Percentiles rank a stretch among this genome's conserved stretches.
phyloP scores from a whole-genome alignment of 1,140 invertebrate genomes.

The Lineus longissimus region DNA sequence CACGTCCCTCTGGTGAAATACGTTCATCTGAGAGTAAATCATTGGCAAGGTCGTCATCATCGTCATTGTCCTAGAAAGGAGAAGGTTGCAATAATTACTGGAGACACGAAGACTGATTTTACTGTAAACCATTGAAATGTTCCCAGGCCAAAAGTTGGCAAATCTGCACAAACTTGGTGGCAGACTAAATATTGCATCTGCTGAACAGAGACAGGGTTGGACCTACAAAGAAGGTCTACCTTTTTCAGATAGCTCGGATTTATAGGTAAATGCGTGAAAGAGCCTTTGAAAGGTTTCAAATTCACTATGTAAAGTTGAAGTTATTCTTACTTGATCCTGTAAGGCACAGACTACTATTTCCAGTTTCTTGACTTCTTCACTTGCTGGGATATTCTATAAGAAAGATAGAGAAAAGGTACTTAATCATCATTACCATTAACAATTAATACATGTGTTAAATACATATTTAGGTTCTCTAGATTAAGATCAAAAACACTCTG shows the following conservation, averaged over 20 bases:
- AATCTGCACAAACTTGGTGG: too few species aligned
- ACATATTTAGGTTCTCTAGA: too few species aligned
- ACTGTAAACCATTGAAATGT: too few species aligned
- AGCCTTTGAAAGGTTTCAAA: too few species aligned
- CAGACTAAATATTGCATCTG: not conserved
- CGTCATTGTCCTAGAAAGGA: not conserved
- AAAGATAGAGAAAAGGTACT: slow-evolving; percentile 6
- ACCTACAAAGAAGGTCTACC: not conserved
- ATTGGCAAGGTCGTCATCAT: slow-evolving; percentile 9
- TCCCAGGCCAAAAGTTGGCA: too few species aligned
- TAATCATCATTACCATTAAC: not conserved
- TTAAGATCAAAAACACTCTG: too few species aligned
- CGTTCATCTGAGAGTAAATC: not conserved
- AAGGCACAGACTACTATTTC: slow-evolving; percentile 40
- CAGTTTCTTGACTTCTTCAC: slow-evolving; percentile 40
- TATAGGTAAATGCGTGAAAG: too few species aligned
- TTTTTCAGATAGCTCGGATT: too few species aligned
- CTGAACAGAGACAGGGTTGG: not conserved
- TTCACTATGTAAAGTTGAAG: not conserved
- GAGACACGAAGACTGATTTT: too few species aligned
- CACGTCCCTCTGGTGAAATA: slow-evolving; percentile 6
- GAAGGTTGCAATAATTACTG: not conserved
- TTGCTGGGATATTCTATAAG: slow-evolving; percentile 37
- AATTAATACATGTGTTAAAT: too few species aligned
- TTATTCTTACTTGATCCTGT: slow-evolving; percentile 30